Conservation (phyloP, 1,140 invertebrate species). For the Paraescarpia echinospica region DNA sequence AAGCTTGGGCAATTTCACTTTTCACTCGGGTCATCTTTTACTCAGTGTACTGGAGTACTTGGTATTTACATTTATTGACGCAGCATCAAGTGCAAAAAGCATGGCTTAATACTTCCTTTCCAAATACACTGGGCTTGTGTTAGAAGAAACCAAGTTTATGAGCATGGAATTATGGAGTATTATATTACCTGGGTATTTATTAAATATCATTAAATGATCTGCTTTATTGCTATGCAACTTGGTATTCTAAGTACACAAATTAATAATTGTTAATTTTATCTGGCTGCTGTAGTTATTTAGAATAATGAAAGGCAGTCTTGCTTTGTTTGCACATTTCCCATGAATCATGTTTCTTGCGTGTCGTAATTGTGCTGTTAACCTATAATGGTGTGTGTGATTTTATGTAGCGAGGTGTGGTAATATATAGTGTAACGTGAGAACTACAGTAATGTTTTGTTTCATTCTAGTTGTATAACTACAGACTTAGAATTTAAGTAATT, state of each 20-base stretch:
- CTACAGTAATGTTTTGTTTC: neutral
- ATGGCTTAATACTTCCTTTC: neutral
- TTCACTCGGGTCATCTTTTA: neutral
- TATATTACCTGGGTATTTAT: neutral
- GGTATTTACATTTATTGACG: neutral
- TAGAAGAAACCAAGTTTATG: neutral
- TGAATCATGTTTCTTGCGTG: neutral
- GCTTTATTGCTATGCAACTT: neutral
- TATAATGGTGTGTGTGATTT: neutral
- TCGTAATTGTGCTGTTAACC: neutral
- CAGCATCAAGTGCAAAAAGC: too few relatives aligned
- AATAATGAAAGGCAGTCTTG: neutral
- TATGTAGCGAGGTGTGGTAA: neutral
- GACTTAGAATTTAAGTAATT: neutral
- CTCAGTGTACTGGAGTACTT: neutral
- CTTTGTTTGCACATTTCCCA: neutral
- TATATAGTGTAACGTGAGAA: neutral
- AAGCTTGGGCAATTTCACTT: too few relatives aligned
- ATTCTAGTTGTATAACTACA: neutral
- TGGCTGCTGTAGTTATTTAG: neutral
- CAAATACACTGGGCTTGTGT: neutral
- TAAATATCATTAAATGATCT: neutral
- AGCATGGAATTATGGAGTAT: neutral
- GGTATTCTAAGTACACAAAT: neutral
- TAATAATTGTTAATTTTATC: neutral